phyloP scores from a whole-genome alignment of 2,113 vertebrate species.

The Cryptotis parvus region DNA sequence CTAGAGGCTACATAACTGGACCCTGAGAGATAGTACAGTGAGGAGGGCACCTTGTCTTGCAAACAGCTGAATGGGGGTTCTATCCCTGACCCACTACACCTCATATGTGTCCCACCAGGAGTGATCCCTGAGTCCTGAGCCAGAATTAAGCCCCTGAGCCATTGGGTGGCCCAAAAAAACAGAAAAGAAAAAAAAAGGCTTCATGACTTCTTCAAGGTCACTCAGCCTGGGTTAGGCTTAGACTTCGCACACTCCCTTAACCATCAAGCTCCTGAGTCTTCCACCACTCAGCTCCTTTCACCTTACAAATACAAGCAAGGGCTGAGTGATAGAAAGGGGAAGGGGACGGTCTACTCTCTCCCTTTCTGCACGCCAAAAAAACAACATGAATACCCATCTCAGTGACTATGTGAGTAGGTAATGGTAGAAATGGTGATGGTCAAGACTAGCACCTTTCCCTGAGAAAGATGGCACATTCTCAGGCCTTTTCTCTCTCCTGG shows the following conservation, averaged over 20 bases:
- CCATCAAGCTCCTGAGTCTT: not conserved
- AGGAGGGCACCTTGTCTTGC: no score
- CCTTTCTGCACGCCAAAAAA: not conserved
- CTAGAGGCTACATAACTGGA: not conserved
- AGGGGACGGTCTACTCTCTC: not conserved
- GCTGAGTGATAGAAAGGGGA: not conserved
- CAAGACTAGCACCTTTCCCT: not conserved
- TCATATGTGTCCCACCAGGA: no score
- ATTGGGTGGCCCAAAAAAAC: no score
- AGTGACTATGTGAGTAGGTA: not conserved
- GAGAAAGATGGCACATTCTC: not conserved
- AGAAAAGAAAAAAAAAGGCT: no score
- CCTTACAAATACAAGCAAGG: constrained; percentile 29
- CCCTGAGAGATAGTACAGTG: no score
- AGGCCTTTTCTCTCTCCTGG: not conserved
- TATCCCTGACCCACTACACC: no score
- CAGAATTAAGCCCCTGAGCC: no score
- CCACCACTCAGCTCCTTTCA: not conserved
- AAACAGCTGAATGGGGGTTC: no score
- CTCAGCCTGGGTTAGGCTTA: not conserved
- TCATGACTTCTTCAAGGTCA: constrained; percentile 40
- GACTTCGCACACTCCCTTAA: not conserved
- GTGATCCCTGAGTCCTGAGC: no score
- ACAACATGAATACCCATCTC: not conserved
- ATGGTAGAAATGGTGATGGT: not conserved